Percentiles rank a stretch among this genome's conserved stretches.
Evolutionary conservation across 1,140 invertebrate genomes (phyloP).

Genomic region (Galendromus occidentalis): DNA sequence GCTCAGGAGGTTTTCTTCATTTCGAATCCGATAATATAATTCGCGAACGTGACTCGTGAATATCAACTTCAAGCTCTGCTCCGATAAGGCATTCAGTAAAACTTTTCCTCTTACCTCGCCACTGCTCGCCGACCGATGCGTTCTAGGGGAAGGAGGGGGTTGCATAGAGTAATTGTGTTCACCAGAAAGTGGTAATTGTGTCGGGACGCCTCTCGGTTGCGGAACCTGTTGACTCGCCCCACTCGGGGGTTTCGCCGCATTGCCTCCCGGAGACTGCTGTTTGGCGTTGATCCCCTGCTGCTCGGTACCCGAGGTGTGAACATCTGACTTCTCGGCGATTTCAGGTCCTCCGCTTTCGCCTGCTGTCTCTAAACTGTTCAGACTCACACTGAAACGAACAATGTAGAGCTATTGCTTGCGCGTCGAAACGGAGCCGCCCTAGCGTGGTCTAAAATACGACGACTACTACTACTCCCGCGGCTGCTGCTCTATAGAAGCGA

Average conservation of each 20-base stretch:
- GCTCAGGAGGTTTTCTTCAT: no score
- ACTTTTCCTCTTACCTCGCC: background rate
- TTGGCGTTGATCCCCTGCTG: background rate
- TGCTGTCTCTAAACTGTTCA: slow-evolving; percentile 8
- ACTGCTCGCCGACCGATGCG: slow-evolving; percentile 10
- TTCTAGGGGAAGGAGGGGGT: slow-evolving; percentile 6
- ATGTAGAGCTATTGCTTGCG: background rate
- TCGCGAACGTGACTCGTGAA: no score
- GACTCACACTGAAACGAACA: slow-evolving; percentile 7
- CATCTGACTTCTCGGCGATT: background rate
- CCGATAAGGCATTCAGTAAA: no score
- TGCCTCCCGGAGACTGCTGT: background rate
- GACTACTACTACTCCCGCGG: no score
- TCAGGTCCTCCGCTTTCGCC: slow-evolving; percentile 7
- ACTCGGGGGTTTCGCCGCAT: background rate
- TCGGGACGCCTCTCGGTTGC: background rate
- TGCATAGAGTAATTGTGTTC: slow-evolving; percentile 11
- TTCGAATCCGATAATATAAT: no score
- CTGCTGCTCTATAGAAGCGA: no score
- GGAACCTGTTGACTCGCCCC: background rate
- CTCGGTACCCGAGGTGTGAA: slow-evolving; percentile 9
- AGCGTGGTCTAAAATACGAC: no score
- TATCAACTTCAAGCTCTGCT: no score
- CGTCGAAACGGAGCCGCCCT: no score
- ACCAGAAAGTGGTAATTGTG: slow-evolving; percentile 1